Evolutionary conservation across 1,140 invertebrate genomes (phyloP).

Genomic region (Theocolax elegans): DNA sequence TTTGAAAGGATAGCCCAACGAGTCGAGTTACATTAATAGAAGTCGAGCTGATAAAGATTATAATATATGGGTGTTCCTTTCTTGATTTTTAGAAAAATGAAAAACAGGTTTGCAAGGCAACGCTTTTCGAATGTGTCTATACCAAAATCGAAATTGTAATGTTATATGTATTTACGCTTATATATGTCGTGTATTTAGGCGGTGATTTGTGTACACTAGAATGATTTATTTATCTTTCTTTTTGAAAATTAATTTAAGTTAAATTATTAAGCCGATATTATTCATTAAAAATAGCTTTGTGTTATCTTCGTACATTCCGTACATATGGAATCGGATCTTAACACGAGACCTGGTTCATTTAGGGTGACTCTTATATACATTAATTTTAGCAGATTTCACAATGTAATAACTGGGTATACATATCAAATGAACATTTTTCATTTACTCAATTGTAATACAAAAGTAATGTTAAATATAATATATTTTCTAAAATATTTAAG

Average conservation of each 20-base stretch:
- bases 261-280: constrained; percentile 19
- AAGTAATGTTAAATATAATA: too few relatives aligned
- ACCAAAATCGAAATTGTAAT: background rate
- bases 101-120: constrained; percentile 2
- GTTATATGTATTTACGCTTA: too few relatives aligned
- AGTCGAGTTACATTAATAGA: background rate
- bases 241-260: background rate
- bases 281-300: constrained; percentile 20
- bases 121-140: background rate
- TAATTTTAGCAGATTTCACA: too few relatives aligned
- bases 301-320: background rate
- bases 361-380: too few relatives aligned
- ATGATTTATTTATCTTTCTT: too few relatives aligned
- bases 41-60: background rate
- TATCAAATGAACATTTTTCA: too few relatives aligned
- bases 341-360: too few relatives aligned
- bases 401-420: too few relatives aligned
- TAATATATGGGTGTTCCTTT: background rate
- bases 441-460: too few relatives aligned
- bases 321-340: too few relatives aligned
- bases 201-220: background rate
- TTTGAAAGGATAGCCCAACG: background rate
- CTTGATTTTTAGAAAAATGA: constrained; percentile 8
- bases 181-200: background rate
- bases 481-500: too few relatives aligned